A percentile compares a stretch with the other conserved stretches of the same genome.
Evolutionary conservation across 1,140 invertebrate species (phyloP).

Genomic region (Papilio machaon): DNA sequence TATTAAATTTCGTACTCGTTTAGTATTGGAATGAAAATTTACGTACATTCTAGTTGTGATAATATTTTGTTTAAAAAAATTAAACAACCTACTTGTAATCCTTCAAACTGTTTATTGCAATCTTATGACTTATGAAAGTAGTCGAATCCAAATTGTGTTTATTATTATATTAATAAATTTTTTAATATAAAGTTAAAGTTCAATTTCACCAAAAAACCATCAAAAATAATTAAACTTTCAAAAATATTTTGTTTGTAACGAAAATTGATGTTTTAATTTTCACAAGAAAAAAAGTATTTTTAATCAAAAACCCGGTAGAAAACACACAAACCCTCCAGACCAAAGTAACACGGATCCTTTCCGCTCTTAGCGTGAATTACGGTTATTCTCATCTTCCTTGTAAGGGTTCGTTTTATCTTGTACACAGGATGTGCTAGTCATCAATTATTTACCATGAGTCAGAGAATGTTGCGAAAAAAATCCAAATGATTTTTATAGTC

Average conservation of each 20-base stretch:
- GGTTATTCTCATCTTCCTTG: conserved; percentile 19
- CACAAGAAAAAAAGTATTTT: background rate
- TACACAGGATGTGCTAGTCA: background rate
- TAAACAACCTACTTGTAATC: too few relatives aligned
- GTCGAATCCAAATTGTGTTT: too few relatives aligned
- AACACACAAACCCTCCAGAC: conserved; percentile 4
- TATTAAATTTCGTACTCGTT: background rate
- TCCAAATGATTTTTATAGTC: background rate
- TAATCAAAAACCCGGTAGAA: conserved; percentile 4
- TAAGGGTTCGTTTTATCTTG: conserved; percentile 5
- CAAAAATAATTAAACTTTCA: background rate
- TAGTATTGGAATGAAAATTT: background rate
- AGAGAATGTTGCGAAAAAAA: background rate
- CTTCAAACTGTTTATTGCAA: too few relatives aligned
- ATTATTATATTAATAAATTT: too few relatives aligned
- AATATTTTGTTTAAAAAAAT: too few relatives aligned
- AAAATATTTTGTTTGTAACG: background rate
- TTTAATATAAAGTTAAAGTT: too few relatives aligned
- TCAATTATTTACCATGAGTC: background rate
- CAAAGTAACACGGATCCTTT: conserved; percentile 16
- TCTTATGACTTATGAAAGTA: too few relatives aligned
- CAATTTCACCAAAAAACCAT: too few relatives aligned
- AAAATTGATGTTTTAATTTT: background rate
- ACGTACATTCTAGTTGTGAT: too few relatives aligned
- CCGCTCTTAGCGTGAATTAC: conserved; percentile 23